Conservation (phyloP, 2,113 vertebrate genomes). For the Perca flavescens region DNA sequence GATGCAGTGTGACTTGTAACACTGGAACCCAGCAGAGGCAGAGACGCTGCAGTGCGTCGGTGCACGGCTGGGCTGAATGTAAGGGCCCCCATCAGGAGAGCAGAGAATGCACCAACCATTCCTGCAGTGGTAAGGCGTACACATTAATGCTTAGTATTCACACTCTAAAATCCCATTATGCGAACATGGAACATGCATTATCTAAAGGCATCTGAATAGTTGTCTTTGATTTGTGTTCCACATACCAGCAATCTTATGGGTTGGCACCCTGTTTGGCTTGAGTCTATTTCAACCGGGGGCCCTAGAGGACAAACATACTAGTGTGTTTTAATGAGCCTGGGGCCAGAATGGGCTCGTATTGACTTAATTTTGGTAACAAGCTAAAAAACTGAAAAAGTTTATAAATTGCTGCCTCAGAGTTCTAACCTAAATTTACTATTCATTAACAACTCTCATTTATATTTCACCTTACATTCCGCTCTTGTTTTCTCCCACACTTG, state of each 20-base stretch:
- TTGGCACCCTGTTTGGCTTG: conserved; percentile 41
- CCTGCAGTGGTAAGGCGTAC: conserved; percentile 89
- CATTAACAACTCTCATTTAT: background rate
- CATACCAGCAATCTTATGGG: conserved; percentile 27
- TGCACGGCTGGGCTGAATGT: conserved; percentile 94
- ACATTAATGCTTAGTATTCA: conserved; percentile 43
- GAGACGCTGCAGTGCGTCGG: conserved; percentile 91
- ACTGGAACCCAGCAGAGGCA: conserved; percentile 93
- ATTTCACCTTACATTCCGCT: background rate
- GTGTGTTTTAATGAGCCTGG: conserved; percentile 43
- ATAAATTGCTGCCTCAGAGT: background rate
- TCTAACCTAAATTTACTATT: conserved; percentile 11
- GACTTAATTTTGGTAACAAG: conserved; percentile 13
- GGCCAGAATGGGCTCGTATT: conserved; percentile 1
- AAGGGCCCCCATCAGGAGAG: conserved; percentile 92
- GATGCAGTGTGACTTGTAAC: conserved; percentile 93
- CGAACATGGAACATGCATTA: conserved; percentile 51
- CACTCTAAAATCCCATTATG: conserved; percentile 45
- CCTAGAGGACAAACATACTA: conserved; percentile 15
- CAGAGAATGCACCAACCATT: conserved; percentile 89
- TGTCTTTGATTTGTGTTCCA: conserved; percentile 26
- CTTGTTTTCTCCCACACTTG: background rate
- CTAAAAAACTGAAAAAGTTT: conserved; percentile 12
- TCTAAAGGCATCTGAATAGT: conserved; percentile 33
- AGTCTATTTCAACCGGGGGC: conserved; percentile 1